Evolutionary conservation across 2,113 vertebrate genomes (phyloP).

Genomic region (Meriones unguiculatus): DNA sequence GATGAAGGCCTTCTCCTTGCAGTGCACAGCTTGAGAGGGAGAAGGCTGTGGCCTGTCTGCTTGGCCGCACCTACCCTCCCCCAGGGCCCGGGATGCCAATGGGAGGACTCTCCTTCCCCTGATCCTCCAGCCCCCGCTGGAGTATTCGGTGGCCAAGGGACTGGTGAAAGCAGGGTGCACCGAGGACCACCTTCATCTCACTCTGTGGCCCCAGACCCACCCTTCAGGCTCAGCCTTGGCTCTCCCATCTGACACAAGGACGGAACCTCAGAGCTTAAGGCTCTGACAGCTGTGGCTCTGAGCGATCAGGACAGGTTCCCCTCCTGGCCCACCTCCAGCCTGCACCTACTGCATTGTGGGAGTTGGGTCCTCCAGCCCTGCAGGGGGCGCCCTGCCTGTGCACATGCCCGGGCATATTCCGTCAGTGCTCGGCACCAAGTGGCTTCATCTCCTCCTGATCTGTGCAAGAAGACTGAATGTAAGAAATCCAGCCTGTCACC

Average conservation of each 20-base stretch:
- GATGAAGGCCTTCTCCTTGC: constrained; percentile 88
- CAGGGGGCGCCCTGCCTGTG: constrained; percentile 94
- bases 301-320: neutral
- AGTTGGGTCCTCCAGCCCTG: constrained; percentile 92
- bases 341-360: constrained; percentile 91
- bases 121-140: neutral
- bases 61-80: neutral
- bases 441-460: constrained; percentile 89
- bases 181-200: neutral
- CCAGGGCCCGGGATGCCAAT: neutral
- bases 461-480: constrained; percentile 78
- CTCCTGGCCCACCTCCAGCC: neutral
- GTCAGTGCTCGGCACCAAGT: constrained; percentile 94
- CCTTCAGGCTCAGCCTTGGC: neutral
- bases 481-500: neutral
- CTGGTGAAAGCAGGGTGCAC: neutral
- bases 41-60: neutral
- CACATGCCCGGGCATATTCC: constrained; percentile 95
- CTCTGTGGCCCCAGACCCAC: neutral
- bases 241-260: neutral
- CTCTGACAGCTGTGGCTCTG: neutral
- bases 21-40: constrained; percentile 85
- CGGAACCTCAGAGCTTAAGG: neutral
- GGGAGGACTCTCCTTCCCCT: neutral
- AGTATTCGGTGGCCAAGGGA: neutral